phyloP scores from a whole-genome alignment of 1,140 invertebrate genomes.

The Marisa cornuarietis region DNA sequence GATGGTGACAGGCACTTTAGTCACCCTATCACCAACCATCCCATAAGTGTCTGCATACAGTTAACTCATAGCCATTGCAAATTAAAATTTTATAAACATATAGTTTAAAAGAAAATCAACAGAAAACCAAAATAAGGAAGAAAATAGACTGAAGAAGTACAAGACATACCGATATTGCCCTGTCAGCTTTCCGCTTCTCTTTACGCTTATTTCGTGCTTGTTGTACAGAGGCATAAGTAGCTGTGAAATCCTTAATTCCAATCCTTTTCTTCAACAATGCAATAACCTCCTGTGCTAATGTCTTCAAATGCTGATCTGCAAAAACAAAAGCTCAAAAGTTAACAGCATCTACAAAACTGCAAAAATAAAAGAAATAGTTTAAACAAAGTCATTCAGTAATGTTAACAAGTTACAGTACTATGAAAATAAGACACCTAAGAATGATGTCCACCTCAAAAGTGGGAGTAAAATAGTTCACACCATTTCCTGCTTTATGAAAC shows the following conservation, averaged over 20 bases:
- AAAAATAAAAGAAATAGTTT: neutral
- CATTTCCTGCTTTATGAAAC: neutral
- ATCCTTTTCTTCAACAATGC: slow-evolving; percentile 75
- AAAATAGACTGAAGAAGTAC: slow-evolving; percentile 8
- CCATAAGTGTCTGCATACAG: no score
- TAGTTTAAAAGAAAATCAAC: neutral
- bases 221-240: slow-evolving; percentile 70
- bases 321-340: neutral
- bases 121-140: neutral
- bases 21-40: no score
- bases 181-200: slow-evolving; percentile 74
- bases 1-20: neutral
- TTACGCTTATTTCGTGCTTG: slow-evolving; percentile 72
- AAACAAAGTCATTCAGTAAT: neutral
- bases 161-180: slow-evolving; percentile 63
- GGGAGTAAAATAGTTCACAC: neutral
- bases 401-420: no score
- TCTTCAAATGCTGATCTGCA: slow-evolving; percentile 49
- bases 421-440: neutral
- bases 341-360: neutral
- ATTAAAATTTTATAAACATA: slow-evolving; percentile 10
- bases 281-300: slow-evolving; percentile 74
- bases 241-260: slow-evolving; percentile 74
- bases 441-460: neutral
- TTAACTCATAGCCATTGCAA: neutral